Evolutionary conservation across 2,113 vertebrate genomes (phyloP).

Genomic region (Sus scrofa): T2T-Sscrofa CM000820.6:92800001-92800500

Average conservation of each 20-base stretch:
- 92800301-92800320: background rate
- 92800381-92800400: background rate
- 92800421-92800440: background rate
- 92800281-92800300: background rate
- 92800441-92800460: background rate
- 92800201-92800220: background rate
- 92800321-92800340: background rate
- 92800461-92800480: background rate
- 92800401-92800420: background rate
- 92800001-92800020: background rate
- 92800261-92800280: background rate
- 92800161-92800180: background rate
- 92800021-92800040: background rate
- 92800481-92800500: background rate
- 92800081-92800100: background rate
- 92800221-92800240: background rate
- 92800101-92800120: background rate
- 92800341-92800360: background rate
- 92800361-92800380: background rate
- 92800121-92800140: rapidly evolving
- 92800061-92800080: background rate
- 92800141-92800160: background rate
- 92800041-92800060: background rate
- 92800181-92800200: background rate
- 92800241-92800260: background rate